A percentile compares a stretch with the other conserved stretches of the same genome.
Evolutionary conservation across 2,113 vertebrate species (phyloP).

Genomic region (Epinephelus moara): DNA sequence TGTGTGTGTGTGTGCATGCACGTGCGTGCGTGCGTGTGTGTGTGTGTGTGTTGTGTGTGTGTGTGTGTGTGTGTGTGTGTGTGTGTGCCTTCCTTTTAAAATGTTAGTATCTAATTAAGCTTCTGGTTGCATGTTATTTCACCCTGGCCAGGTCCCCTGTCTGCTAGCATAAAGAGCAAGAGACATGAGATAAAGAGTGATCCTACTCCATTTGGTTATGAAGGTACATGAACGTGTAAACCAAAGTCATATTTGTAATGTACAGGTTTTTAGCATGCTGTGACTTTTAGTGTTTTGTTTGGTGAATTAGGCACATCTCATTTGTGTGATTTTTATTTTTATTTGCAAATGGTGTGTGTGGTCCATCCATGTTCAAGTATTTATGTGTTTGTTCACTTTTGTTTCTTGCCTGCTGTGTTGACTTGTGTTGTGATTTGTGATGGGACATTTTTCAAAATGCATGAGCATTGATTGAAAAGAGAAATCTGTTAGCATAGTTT

Average conservation of each 20-base stretch:
- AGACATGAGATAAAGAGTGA: constrained; percentile 96
- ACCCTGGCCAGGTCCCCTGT: constrained; percentile 87
- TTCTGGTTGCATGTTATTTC: constrained; percentile 36
- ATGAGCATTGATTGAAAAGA: constrained; percentile 18
- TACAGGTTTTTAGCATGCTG: constrained; percentile 35
- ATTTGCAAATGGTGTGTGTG: background rate
- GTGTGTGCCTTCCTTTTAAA: background rate
- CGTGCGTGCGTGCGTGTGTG: no score
- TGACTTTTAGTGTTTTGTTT: background rate
- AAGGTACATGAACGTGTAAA: constrained; percentile 85
- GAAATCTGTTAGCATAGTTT: background rate
- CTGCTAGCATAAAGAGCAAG: constrained; percentile 92
- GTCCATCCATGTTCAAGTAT: background rate
- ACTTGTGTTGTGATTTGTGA: constrained; percentile 32
- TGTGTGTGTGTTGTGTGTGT: no score
- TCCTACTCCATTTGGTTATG: constrained; percentile 93
- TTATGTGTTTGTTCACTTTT: background rate
- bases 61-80: background rate
- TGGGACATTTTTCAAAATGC: constrained; percentile 21
- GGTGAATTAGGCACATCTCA: background rate
- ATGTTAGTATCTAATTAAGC: background rate
- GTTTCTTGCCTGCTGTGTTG: constrained; percentile 29
- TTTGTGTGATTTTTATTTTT: constrained; percentile 1
- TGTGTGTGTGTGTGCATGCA: no score
- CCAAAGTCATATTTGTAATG: background rate